A percentile compares a stretch with the other conserved stretches of the same genome.
These are phyloP conservation scores for Urocitellus parryii DNA, from an alignment of 2,113 vertebrate species.

Conservation along the genomic window DNA sequence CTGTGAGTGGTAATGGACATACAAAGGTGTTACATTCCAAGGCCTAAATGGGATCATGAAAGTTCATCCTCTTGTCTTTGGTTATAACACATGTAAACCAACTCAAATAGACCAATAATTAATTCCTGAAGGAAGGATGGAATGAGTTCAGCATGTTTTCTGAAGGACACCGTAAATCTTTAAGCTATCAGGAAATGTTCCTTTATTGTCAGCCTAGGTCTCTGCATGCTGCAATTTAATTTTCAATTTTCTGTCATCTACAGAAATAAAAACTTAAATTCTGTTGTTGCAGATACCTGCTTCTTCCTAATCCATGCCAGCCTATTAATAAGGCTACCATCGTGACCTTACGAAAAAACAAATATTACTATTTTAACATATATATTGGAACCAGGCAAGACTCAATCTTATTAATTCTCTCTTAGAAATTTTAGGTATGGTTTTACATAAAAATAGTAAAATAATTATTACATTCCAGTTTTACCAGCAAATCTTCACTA, in stretches of 20 bases:
- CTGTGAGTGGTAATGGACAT: background rate
- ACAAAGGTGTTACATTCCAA: background rate
- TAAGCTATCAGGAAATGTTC: background rate
- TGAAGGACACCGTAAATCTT: background rate
- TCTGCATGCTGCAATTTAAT: background rate
- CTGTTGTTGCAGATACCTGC: background rate
- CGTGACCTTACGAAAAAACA: background rate
- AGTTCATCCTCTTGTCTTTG: background rate
- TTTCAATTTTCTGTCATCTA: slow-evolving; percentile 2
- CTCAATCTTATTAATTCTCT: slow-evolving; percentile 6
- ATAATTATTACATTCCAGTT: background rate
- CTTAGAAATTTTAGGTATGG: background rate
- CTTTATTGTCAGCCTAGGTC: background rate
- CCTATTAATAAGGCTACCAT: background rate
- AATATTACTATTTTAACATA: background rate
- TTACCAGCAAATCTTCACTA: background rate
- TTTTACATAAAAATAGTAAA: slow-evolving; percentile 38
- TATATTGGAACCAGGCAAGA: background rate
- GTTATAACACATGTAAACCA: background rate
- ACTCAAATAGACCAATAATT: background rate
- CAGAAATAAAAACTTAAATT: slow-evolving; percentile 10
- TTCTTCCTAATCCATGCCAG: background rate
- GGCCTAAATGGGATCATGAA: background rate
- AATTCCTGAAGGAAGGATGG: background rate
- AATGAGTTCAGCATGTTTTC: background rate